Base-by-base conservation (phyloP, 2,113 vertebrate genomes). In the Ramphastos sulfuratus region DNA sequence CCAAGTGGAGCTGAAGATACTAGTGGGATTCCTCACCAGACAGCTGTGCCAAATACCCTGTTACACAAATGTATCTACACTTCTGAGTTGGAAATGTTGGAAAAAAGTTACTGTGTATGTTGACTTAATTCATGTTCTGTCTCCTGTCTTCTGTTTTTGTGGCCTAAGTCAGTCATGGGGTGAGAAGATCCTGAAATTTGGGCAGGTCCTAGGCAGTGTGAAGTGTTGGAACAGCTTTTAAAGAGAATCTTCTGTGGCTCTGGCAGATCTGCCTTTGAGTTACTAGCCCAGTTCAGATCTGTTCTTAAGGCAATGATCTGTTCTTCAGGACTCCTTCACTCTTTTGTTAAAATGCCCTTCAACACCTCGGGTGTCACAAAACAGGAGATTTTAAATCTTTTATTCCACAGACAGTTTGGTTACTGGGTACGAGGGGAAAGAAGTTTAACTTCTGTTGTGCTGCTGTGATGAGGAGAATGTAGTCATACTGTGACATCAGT, bases 21-120 rank as follows among this genome's bases (percentile, higher is more conserved):
- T 92, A 17, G 21, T 2, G 0, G n/a, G 91, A 75, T 73, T 75
- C 70, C 87, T 83, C 83, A 52, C 82, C 67, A 92, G 92, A 56
- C 42, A 48, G 93, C 93, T 89, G 95, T 96, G 96, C 97, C 97
- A 97, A 96, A 91, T 82, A 80, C 23, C 60, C 66, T 85, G 50
- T 94, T 77, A 90, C 76, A 76, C 70, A 78, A 86, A 64, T 35
- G 14, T 50, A 37, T 31, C 58, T 67, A 31, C 87, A 92, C 88
- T 94, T 93, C 85, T 27, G 66, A 78, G 77, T 35, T 76, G 92
- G 93, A 84, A 87, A 79, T 58, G 74, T 85, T 90, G 77, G 82
- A 67, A 94, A 92, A 88, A 93, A 71, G 78, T 96, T 91, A 89
- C 90, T 79, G 63, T 87, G 30, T 73, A 56, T 63, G 85, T 88